Conservation (phyloP, 2,113 vertebrate genomes). For the Larimichthys crocea region DNA sequence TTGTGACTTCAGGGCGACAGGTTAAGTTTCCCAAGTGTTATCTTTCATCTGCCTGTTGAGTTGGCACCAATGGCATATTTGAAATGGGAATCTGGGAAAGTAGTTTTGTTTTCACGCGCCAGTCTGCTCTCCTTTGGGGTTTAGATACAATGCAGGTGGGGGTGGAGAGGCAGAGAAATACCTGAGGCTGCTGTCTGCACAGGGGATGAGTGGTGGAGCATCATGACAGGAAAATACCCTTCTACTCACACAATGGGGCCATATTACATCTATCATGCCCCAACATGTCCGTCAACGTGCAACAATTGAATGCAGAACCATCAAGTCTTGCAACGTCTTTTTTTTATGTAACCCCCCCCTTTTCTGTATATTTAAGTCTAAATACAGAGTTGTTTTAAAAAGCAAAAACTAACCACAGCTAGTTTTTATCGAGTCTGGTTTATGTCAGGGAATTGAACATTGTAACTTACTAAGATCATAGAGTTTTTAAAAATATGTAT, state of each 20-base stretch:
- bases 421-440: background rate
- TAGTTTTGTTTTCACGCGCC: constrained; percentile 60
- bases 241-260: constrained; percentile 51
- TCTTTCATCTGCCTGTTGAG: constrained; percentile 66
- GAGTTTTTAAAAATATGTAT: background rate
- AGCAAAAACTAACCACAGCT: constrained; percentile 1
- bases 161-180: constrained; percentile 60
- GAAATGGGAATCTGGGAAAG: constrained; percentile 76
- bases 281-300: constrained; percentile 40
- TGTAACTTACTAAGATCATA: background rate
- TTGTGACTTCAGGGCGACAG: constrained; percentile 72
- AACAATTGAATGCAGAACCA: constrained; percentile 35
- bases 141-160: constrained; percentile 59
- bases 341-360: constrained; percentile 9
- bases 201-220: constrained; percentile 58
- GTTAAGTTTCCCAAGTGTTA: constrained; percentile 70
- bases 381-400: constrained; percentile 22
- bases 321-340: constrained; percentile 6
- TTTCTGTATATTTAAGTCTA: constrained; percentile 16
- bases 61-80: constrained; percentile 61
- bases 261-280: constrained; percentile 64
- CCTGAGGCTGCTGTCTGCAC: constrained; percentile 70
- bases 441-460: too few species aligned
- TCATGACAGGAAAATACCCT: constrained; percentile 72
- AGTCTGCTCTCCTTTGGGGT: constrained; percentile 53